Evolutionary conservation across 2,113 vertebrate genomes (phyloP).

Genomic region (Prochilodus magdalenae): DNA sequence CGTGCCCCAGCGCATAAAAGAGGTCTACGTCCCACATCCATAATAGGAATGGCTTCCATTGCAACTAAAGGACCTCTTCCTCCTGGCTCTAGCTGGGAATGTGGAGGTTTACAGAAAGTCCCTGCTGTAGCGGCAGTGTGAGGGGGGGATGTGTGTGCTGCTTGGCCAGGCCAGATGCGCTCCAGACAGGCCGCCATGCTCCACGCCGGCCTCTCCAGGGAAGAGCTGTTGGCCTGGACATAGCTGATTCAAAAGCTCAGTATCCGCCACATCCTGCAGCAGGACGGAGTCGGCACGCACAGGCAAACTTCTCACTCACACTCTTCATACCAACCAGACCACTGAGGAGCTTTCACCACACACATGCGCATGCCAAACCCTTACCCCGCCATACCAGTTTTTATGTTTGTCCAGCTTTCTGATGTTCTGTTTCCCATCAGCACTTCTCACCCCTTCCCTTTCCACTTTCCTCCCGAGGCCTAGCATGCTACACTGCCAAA

Average conservation of each 20-base stretch:
- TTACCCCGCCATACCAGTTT: constrained; percentile 22
- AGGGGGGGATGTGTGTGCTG: constrained; percentile 22
- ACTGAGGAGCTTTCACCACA: constrained; percentile 24
- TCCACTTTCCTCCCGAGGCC: neutral
- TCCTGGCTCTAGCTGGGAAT: constrained; percentile 33
- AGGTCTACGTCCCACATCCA: constrained; percentile 22
- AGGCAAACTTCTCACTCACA: constrained; percentile 24
- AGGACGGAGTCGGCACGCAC: constrained; percentile 59
- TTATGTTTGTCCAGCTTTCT: constrained; percentile 21
- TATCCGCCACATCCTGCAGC: constrained; percentile 64
- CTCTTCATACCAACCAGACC: constrained; percentile 21
- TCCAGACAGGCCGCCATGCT: constrained; percentile 22
- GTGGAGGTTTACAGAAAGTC: constrained; percentile 51
- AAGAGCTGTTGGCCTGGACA: constrained; percentile 56
- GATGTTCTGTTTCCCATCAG: constrained; percentile 39
- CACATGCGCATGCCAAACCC: constrained; percentile 26
- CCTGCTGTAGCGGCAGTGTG: constrained; percentile 11
- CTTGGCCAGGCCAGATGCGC: constrained; percentile 35
- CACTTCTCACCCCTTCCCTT: constrained; percentile 26
- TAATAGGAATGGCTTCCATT: constrained; percentile 33
- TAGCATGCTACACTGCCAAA: constrained; percentile 34
- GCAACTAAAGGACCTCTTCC: constrained; percentile 23
- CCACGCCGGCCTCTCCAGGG: constrained; percentile 52
- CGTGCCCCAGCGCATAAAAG: constrained; percentile 15
- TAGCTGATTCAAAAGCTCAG: constrained; percentile 58